Percentiles rank a stretch among this genome's conserved stretches.
These are phyloP conservation scores for Hemitrygon akajei DNA, from an alignment of 2,797 vertebrate genomes.

Conservation along the genomic window DNA sequence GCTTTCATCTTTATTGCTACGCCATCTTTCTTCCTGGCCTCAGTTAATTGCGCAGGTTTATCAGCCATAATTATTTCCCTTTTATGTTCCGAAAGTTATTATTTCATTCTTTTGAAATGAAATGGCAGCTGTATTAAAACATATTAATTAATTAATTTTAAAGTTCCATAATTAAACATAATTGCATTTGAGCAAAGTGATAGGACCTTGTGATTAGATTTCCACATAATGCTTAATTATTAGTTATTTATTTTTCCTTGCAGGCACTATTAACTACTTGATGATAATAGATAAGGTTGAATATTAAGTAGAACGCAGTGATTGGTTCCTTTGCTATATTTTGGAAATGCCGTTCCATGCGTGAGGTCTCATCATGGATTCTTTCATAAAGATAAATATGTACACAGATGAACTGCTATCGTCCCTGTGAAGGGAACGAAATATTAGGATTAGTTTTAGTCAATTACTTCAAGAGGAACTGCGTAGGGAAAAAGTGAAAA, in stretches of 20 bases:
- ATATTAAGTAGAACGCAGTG: neutral
- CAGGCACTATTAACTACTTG: neutral
- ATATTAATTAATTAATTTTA: too few species aligned
- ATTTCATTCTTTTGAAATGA: neutral
- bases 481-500: neutral
- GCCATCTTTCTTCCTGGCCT: slow-evolving; percentile 2
- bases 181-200: neutral
- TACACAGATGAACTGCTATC: neutral
- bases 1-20: slow-evolving; percentile 33
- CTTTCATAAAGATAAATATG: too few species aligned
- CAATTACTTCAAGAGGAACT: neutral
- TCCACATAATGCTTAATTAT: neutral
- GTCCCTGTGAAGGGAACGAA: neutral
- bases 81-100: neutral
- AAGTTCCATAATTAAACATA: neutral
- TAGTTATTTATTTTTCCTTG: neutral
- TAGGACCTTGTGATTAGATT: neutral
- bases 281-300: neutral
- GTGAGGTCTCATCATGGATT: neutral
- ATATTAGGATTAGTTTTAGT: neutral
- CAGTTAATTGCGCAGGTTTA: slow-evolving; percentile 15
- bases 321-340: neutral
- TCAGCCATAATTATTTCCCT: slow-evolving; percentile 27
- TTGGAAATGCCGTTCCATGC: too few species aligned
- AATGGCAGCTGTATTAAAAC: neutral